Evolutionary conservation across 35 echinoderm and acorn worm genomes (phyloP), one percentile per base, ranked within the genome.

Genomic region (Patiria miniata): DNA sequence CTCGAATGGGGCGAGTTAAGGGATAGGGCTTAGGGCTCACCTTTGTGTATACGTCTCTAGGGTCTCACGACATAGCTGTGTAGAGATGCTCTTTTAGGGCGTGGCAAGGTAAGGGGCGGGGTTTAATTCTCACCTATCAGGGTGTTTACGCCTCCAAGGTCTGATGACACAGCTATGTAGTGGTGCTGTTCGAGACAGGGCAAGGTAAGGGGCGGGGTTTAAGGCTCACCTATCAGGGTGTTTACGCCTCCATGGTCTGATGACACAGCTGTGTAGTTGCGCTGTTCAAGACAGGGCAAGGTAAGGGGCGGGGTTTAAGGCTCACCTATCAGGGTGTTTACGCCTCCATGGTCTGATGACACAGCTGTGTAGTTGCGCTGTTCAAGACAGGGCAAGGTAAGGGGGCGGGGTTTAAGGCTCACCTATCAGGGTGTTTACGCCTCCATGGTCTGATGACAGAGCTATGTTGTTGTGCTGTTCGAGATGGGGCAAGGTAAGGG

Each of bases 71-170:
- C n/a, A n/a, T n/a, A n/a, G n/a, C n/a, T n/a, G n/a, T n/a, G n/a
- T n/a, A n/a, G n/a, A n/a, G n/a, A n/a, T n/a, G n/a, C n/a, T n/a
- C n/a, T n/a, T n/a, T n/a, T n/a, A n/a, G n/a, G n/a, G n/a, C n/a
- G n/a, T n/a, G n/a, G n/a, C n/a, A n/a, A n/a, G n/a, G n/a, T n/a
- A n/a, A n/a, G n/a, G n/a, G n/a, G n/a, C n/a, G n/a, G n/a, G n/a
- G n/a, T n/a, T n/a, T n/a, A n/a, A n/a, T n/a, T n/a, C 89, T 52
- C 33, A 97, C 95, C 87, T 93, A 78, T 90, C 87, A 34, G 88
- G 89, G 39, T 82, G 83, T 79, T 83, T 93, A 55, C 87, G 91
- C 6, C 90, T 59, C 53, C 88, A 86, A 39, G 91, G 87, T 73
- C 80, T 78, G n/a, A 93, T 52, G 85, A 93, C 54, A 21, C 77